A percentile compares a stretch with the other conserved stretches of the same genome.
Conservation (phyloP, 1,140 invertebrate genomes). For the Bombus sylvicola region DNA sequence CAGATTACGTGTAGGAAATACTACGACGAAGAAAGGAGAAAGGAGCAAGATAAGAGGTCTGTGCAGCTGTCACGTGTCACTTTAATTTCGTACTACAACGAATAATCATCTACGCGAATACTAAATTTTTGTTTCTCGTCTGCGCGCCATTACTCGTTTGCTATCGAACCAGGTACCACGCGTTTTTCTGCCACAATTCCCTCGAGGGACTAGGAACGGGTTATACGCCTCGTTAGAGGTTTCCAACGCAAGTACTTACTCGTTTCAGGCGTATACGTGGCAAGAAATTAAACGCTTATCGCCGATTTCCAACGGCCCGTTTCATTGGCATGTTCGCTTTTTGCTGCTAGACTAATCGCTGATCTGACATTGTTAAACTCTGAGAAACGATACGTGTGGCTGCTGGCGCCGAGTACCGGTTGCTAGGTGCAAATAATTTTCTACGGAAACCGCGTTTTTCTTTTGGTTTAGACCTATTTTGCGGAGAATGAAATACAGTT, state of each 20-base stretch:
- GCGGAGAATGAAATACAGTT: no score
- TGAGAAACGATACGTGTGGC: background rate
- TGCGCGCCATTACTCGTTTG: background rate
- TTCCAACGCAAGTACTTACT: background rate
- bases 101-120: background rate
- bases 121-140: background rate
- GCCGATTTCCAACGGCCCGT: background rate
- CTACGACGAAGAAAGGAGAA: no score
- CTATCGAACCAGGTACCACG: background rate
- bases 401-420: slow-evolving; percentile 23
- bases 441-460: background rate
- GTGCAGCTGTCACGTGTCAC: background rate
- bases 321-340: slow-evolving; percentile 1
- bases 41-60: no score
- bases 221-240: background rate
- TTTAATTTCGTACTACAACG: background rate
- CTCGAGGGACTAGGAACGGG: background rate
- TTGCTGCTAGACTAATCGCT: slow-evolving; percentile 10
- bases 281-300: slow-evolving; percentile 14
- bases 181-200: background rate
- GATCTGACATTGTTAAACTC: background rate
- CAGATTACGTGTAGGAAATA: background rate
- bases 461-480: background rate
- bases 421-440: background rate
- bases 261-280: background rate